Percentiles rank a stretch among this genome's conserved stretches.
Conservation (phyloP, 2,888 invertebrate genomes). For the Oligia latruncula region DNA sequence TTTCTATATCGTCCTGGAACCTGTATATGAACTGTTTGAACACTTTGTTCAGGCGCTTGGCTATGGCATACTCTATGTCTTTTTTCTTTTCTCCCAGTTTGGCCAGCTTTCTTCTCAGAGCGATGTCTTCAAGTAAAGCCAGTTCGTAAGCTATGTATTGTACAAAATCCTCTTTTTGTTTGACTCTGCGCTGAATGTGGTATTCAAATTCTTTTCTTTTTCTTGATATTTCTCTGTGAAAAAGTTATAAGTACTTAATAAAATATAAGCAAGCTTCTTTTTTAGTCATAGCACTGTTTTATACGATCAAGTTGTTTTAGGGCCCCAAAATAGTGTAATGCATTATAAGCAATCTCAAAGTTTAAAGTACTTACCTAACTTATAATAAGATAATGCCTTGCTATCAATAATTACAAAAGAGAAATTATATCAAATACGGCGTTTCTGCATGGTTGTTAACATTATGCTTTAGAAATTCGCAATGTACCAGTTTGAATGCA, state of each 20-base stretch:
- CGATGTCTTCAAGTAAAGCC: slow-evolving; percentile 91
- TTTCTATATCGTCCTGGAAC: slow-evolving; percentile 93
- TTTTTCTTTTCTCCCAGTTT: slow-evolving; percentile 91
- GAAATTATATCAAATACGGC: not conserved
- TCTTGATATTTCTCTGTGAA: slow-evolving; percentile 91
- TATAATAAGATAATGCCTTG: no score
- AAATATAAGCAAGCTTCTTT: not conserved
- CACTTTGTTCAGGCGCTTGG: slow-evolving; percentile 92
- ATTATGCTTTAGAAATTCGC: not conserved
- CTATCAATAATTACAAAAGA: not conserved
- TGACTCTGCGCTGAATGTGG: slow-evolving; percentile 92
- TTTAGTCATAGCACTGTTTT: not conserved
- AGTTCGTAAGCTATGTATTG: slow-evolving; percentile 93
- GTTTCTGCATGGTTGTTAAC: not conserved
- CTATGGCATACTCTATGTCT: slow-evolving; percentile 92
- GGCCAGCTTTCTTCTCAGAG: slow-evolving; percentile 90
- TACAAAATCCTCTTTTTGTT: slow-evolving; percentile 92
- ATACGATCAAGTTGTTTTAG: not conserved
- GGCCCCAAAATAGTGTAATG: not conserved
- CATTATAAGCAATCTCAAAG: not conserved
- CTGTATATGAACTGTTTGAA: slow-evolving; percentile 93
- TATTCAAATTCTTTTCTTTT: slow-evolving; percentile 93
- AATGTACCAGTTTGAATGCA: not conserved
- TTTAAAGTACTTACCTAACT: not conserved
- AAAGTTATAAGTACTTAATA: not conserved